Base-by-base conservation (phyloP, 2,888 invertebrate genomes). In the Lasiommata megera region DNA sequence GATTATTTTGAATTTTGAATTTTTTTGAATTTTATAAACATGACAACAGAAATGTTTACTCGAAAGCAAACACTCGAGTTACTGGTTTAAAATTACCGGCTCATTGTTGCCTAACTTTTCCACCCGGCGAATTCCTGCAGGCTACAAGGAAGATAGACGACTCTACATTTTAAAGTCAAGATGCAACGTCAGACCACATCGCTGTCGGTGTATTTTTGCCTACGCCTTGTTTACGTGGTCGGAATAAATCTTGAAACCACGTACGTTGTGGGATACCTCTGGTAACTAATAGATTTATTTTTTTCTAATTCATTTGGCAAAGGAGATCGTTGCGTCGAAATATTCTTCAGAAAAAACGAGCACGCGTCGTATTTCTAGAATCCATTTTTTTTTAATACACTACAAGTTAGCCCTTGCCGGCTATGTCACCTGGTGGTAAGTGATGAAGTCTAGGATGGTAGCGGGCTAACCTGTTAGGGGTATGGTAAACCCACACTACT, bases 131-230 rank as follows among this genome's bases (percentile, higher is more conserved):
- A 47, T 47, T 47, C 46, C 46, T 31, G 2, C 11, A 18, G 40
- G 41, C 40, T 18, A n/a, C 17, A 12, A 9, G 37, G 28, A 29
- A 52, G 52, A 52, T 17, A 52, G 40, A 40, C 31, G 41, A 52
- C 29, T 29, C 16, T 11, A 57, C 47, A 43, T 55, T 50, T 56
- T 52, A 60, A 58, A 63, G 60, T 63, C 64, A 57, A 67, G 58
- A 66, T 64, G 63, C 66, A 56, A 51, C 58, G 54, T 64, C 62
- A 66, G 65, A 64, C 61, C 66, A 64, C 68, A 67, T 56, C 66
- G 64, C 60, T 17, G 62, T 63, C 61, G 58, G 64, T 63, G 67
- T 68, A 73, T 79, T 77, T 76, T 77, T 76, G 78, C 74, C 68
- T 73, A 72, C 67, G 74, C 69, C 66, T 60, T 60, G 57, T 48